Base-by-base conservation (phyloP, 2,888 invertebrate genomes). In the Synergus gifuensis region DNA sequence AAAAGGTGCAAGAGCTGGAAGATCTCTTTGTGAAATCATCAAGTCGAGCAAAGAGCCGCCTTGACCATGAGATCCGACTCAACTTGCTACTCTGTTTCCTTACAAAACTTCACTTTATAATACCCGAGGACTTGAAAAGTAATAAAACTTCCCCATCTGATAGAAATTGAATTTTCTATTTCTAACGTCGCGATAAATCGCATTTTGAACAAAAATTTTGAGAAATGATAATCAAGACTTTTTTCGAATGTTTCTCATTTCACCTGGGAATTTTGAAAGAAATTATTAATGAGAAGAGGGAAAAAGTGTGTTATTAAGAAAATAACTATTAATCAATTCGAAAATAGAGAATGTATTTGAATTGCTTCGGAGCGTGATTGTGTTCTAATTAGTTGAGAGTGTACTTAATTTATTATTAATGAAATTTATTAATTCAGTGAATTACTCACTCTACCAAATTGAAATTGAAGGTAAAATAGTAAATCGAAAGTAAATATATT, bases 1-100 rank as follows among this genome's bases (percentile, higher is more conserved):
- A 85, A 85, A 86, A 84, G 85, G 85, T 83, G 85, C 83, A 81
- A 81, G 78, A 79, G 28, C 44, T 66, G 79, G 81, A 84, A 83
- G 84, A 81, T 84, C 84, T 83, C 81, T 83, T 81, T 79, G 73
- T 78, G 79, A 82, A 84, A 84, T 84, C 84, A 83, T 81, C 81
- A 76, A 80, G 81, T 81, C 79, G 77, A 76, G 69, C 73, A 79
- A 76, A 76, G 78, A 62, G 54, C 76, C 76, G 78, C 69, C 73
- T 76, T 77, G 77, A 79, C 79, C 81, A 69, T 77, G 78, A 69
- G 49, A 54, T 69, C 16, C 46, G n/a, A 49, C 69, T 69, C 14
- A 44, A 44, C 0, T 44, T 67, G 12, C 14, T 67, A 5, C 40
- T 44, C 11, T 11, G 11, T 60, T 60, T 60, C 9, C 60, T 11